A percentile compares a stretch with the other conserved stretches of the same genome.
Conservation (phyloP, 2,113 vertebrate genomes). For the Semnornis frantzii region DNA sequence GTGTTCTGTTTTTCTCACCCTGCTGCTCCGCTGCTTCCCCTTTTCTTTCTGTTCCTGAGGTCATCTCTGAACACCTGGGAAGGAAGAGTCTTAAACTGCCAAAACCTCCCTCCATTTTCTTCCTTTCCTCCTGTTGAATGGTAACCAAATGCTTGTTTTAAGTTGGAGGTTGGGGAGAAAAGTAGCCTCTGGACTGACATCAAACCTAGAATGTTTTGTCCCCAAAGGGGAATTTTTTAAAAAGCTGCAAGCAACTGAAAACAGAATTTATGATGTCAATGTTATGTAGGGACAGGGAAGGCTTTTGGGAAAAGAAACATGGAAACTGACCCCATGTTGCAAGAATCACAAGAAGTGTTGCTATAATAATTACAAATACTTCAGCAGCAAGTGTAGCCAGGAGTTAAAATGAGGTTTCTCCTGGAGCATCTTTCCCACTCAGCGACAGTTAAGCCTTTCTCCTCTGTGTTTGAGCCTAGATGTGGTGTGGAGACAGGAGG, state of each 20-base stretch:
- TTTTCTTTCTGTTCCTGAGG: neutral
- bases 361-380: neutral
- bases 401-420: neutral
- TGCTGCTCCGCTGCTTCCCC: neutral
- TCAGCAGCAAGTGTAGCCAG: neutral
- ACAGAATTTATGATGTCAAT: neutral
- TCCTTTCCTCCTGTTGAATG: conserved; percentile 24
- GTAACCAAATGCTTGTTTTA: conserved; percentile 5
- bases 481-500: neutral
- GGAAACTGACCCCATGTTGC: neutral
- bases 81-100: neutral
- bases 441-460: neutral
- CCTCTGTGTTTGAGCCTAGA: neutral
- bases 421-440: neutral
- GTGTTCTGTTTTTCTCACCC: neutral
- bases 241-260: neutral
- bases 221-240: neutral
- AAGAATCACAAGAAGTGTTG: neutral
- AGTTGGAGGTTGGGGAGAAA: neutral
- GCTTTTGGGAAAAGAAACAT: neutral
- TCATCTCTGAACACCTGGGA: fast-evolving
- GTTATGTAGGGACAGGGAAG: neutral
- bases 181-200: neutral
- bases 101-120: conserved; percentile 1
- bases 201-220: neutral